Evolutionary conservation across 2,888 invertebrate genomes (phyloP).

Genomic region (Drosophila colorata): DNA sequence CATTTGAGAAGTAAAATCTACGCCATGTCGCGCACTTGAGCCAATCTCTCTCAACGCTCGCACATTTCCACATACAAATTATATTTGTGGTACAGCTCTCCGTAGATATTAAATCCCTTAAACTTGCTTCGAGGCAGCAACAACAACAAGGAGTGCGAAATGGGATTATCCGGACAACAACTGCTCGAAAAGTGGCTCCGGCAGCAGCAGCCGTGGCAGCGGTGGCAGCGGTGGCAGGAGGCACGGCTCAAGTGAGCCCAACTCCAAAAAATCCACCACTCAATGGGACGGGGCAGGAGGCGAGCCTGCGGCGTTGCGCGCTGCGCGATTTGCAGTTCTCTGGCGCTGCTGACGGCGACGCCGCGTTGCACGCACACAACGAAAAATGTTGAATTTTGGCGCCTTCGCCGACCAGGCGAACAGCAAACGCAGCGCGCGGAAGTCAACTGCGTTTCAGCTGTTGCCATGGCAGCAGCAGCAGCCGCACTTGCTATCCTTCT

Average conservation of each 20-base stretch:
- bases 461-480: slow-evolving; percentile 46
- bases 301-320: slow-evolving; percentile 20
- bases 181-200: slow-evolving; percentile 36
- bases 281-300: not conserved
- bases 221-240: slow-evolving; percentile 3
- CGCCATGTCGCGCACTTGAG: slow-evolving; percentile 77
- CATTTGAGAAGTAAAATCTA: slow-evolving; percentile 84
- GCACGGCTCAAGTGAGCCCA: slow-evolving; percentile 46
- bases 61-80: slow-evolving; percentile 13
- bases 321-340: not conserved
- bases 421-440: slow-evolving; percentile 53
- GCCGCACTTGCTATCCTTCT: slow-evolving; percentile 28
- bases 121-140: slow-evolving; percentile 16
- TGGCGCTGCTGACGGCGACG: slow-evolving; percentile 28
- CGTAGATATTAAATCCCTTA: slow-evolving; percentile 38
- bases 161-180: slow-evolving; percentile 53
- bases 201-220: slow-evolving; percentile 6
- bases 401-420: slow-evolving; percentile 82
- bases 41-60: slow-evolving; percentile 63
- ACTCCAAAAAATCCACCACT: slow-evolving; percentile 58
- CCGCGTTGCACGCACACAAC: slow-evolving; percentile 69
- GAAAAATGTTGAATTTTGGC: slow-evolving; percentile 84
- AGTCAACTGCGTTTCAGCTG: slow-evolving; percentile 8
- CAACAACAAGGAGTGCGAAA: slow-evolving; percentile 24
- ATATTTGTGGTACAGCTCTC: slow-evolving; percentile 7